Percentiles rank a stretch among this genome's conserved stretches.
Evolutionary conservation across 2,113 vertebrate species (phyloP).

Genomic region (Gavialis gangeticus): DNA sequence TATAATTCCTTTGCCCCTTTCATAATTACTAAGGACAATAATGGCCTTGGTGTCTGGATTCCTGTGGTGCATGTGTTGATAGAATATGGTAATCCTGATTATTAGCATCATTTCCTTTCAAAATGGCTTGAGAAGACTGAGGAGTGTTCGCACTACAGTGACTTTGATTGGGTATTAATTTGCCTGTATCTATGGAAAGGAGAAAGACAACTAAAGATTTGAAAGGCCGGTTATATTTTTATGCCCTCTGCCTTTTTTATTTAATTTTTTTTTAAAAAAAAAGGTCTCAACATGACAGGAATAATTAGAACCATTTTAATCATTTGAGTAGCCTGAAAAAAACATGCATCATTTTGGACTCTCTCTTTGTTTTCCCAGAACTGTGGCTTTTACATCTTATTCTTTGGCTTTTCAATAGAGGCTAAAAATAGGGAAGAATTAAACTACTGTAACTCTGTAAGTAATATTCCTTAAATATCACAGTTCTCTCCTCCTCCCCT

Average conservation of each 20-base stretch:
- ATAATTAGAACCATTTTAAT: slow-evolving; percentile 35
- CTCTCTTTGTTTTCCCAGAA: background rate
- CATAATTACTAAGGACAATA: background rate
- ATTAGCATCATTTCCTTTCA: background rate
- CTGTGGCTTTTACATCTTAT: background rate
- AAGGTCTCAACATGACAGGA: background rate
- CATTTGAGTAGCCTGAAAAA: slow-evolving; percentile 1
- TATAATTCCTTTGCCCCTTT: too few relatives aligned
- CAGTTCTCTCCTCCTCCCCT: background rate
- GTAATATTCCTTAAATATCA: background rate
- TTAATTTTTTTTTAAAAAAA: too few relatives aligned
- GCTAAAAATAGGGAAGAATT: slow-evolving; percentile 10
- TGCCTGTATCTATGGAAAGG: slow-evolving; percentile 1
- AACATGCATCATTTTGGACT: background rate
- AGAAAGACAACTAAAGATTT: background rate
- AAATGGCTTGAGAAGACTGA: background rate
- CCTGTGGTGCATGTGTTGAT: background rate
- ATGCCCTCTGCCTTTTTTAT: background rate
- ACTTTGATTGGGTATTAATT: slow-evolving; percentile 3
- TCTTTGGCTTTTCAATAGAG: background rate
- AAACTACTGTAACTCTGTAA: background rate
- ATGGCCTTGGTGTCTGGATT: background rate
- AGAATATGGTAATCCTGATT: background rate
- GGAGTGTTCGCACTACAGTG: rapidly evolving
- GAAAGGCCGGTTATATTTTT: background rate